A percentile compares a stretch with the other conserved stretches of the same genome.
phyloP scores from a whole-genome alignment of 1,140 invertebrate genomes.

The Drosophila nasuta region DNA sequence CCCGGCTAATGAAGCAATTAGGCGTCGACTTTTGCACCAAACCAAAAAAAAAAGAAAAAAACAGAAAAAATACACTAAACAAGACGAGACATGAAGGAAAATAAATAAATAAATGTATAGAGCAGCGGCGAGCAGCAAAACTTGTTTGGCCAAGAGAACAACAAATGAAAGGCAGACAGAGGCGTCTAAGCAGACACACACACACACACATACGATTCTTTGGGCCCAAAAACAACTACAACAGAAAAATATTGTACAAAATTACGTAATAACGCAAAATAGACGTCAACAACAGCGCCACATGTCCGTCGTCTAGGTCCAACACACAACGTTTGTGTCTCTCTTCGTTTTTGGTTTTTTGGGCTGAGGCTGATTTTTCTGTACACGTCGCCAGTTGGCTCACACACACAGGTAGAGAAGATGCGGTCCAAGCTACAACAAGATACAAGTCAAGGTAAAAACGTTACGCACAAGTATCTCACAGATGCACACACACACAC shows the following conservation, averaged over 20 bases:
- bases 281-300: conserved; percentile 42
- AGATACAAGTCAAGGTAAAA: conserved; percentile 74
- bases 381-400: conserved; percentile 51
- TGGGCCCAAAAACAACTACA: conserved; percentile 38
- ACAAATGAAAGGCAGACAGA: conserved; percentile 45
- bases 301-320: conserved; percentile 37
- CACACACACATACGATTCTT: conserved; percentile 33
- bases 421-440: conserved; percentile 17
- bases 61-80: not conserved
- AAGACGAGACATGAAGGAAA: conserved; percentile 9
- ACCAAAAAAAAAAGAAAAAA: not conserved
- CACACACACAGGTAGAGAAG: conserved; percentile 18
- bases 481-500: conserved; percentile 25
- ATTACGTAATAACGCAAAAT: conserved; percentile 68
- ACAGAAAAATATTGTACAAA: conserved; percentile 36
- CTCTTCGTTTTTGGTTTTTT: not conserved
- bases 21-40: conserved; percentile 29
- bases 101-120: conserved; percentile 66
- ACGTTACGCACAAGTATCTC: conserved; percentile 67
- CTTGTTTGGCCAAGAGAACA: conserved; percentile 61
- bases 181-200: conserved; percentile 40
- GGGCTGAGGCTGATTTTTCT: conserved; percentile 36
- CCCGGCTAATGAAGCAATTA: conserved; percentile 57
- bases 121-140: conserved; percentile 27
- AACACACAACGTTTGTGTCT: not conserved